Conservation (phyloP, 1,140 invertebrate species). For the Drosophila busckii region DNA sequence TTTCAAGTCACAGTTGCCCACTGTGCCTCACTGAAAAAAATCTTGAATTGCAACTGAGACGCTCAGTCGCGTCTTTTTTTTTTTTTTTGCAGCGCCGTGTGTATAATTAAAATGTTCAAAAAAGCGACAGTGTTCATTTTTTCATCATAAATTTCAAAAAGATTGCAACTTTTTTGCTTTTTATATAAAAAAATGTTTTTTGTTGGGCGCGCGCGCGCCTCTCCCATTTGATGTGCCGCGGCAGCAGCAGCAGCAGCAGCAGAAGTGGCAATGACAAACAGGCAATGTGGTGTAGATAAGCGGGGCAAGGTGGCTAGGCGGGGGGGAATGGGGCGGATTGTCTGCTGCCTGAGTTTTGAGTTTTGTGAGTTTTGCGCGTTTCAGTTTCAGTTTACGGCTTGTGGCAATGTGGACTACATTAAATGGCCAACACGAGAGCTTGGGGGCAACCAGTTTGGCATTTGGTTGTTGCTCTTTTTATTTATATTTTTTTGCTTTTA, state of each 20-base stretch:
- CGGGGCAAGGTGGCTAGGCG: background rate
- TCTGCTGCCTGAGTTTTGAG: conserved; percentile 3
- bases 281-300: background rate
- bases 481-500: conserved; percentile 18
- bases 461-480: conserved; percentile 1
- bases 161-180: conserved; percentile 68
- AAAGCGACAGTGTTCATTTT: conserved; percentile 76
- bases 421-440: conserved; percentile 40
- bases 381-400: conserved; percentile 16
- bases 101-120: conserved; percentile 75
- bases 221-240: conserved; percentile 68
- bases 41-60: too few species aligned
- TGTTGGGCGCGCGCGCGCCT: conserved; percentile 43
- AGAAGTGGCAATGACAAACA: conserved; percentile 60
- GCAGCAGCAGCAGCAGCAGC: too few species aligned
- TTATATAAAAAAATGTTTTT: conserved; percentile 15
- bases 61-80: too few species aligned
- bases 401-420: conserved; percentile 53
- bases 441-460: conserved; percentile 38
- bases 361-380: too few species aligned
- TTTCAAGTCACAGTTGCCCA: too few species aligned
- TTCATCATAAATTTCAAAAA: conserved; percentile 76
- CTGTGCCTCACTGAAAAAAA: too few species aligned
- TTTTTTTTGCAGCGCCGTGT: too few species aligned
- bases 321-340: background rate